Evolutionary conservation across 1,140 invertebrate genomes (phyloP), one percentile per base, ranked within the genome.

Genomic region (Cotesia typhae): DNA sequence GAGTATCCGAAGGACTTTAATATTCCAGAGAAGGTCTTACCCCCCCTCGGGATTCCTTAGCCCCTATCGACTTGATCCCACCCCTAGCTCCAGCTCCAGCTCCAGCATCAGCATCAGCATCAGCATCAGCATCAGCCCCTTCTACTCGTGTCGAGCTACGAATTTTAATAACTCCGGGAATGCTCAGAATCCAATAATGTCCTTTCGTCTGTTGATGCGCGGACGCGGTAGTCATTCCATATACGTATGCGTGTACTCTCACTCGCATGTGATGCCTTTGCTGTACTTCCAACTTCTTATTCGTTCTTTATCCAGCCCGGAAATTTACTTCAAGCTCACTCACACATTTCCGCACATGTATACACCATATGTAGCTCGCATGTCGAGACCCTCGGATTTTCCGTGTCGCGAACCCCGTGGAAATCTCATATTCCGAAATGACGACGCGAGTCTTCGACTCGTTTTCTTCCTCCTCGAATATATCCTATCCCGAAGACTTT

Each of bases 101-200:
- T 53, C 63, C 75, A 67, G 60, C 10, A 28, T 79, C 67, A 69
- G 72, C 69, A 59, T 66, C 75, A 67, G 72, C 69, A 59, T 66
- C 75, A 67, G 60, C 10, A 28, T 79, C 67, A 69, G 72, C 69
- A 59, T 66, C 75, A 67, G 60, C 10, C 70, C 72, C 78, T 72
- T 53, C 36, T 57, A 76, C 77, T 78, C 80, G 83, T 79, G 82
- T 82, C 83, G 84, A 82, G 83, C 83, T 84, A 84, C 84, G 83
- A 85, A 86, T 85, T 86, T 86, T 86, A 86, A 86, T 86, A 86
- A 86, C 85, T 85, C 79, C 71, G 83, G 79, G 85, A 85, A 86
- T 84, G 83, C 75, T 85, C 84, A 85, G 85, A 86, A 85, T 86
- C 84, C 85, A 86, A 86, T 86, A 86, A 86, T 85, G 84, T 85